A percentile compares a stretch with the other conserved stretches of the same genome.
Evolutionary conservation across 2,888 invertebrate genomes (phyloP).

Genomic region (Lochmaea crataegi): DNA sequence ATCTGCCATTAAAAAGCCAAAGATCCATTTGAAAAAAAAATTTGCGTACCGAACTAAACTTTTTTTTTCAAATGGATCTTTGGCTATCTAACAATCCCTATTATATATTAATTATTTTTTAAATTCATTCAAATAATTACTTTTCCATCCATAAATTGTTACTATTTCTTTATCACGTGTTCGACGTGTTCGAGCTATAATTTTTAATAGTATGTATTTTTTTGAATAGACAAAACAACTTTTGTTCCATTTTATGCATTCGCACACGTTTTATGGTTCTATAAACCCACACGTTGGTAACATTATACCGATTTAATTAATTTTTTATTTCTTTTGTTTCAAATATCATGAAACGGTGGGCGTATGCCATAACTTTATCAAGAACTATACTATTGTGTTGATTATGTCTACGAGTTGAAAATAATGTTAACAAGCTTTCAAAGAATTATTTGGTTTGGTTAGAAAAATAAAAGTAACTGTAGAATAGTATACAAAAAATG

Average conservation of each 20-base stretch:
- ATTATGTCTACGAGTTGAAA: conserved; percentile 7
- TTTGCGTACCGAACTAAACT: too few relatives aligned
- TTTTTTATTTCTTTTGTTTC: background rate
- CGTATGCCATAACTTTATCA: conserved; percentile 6
- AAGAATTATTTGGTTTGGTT: background rate
- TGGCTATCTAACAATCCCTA: too few relatives aligned
- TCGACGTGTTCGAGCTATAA: too few relatives aligned
- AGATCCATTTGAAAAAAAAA: too few relatives aligned
- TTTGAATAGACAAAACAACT: background rate
- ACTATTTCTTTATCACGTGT: too few relatives aligned
- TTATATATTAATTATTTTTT: too few relatives aligned
- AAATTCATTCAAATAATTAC: too few relatives aligned
- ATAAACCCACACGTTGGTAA: conserved; percentile 1
- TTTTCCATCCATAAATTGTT: too few relatives aligned
- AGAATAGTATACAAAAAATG: too few relatives aligned
- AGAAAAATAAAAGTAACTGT: too few relatives aligned
- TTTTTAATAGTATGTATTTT: background rate
- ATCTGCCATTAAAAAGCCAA: too few relatives aligned
- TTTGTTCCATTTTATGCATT: conserved; percentile 2
- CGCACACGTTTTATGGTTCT: conserved; percentile 1
- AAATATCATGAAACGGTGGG: conserved; percentile 11
- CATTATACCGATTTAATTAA: background rate
- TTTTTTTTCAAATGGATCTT: too few relatives aligned
- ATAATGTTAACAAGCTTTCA: conserved; percentile 9
- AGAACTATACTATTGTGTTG: background rate